Evolutionary conservation across 2,888 invertebrate species (phyloP), one percentile per base, ranked within the genome.

Genomic region (Lithophane socia): DNA sequence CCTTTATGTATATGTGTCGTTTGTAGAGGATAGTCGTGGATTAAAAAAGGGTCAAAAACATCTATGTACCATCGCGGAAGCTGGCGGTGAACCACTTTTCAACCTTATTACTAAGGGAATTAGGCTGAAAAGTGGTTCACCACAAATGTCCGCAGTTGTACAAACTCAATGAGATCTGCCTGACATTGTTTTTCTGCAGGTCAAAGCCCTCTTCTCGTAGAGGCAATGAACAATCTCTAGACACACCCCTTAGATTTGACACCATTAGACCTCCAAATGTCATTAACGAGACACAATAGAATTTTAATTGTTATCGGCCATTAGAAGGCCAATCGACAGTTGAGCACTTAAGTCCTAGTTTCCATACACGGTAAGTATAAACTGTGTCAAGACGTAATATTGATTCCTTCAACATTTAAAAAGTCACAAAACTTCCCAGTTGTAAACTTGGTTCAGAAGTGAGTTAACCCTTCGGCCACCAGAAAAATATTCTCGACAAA

Each of bases 1-100:
- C 52, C 84, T 84, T 65, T 66, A 42, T 56, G 52, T 44, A 24
- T 42, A 29, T 52, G 24, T 67, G 29, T 49, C 73, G 1, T 29
- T 18, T 49, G 56, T 29, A n/a, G 16, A 18, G 16, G 9, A 49
- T 47, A 37, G 4, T 12, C 18, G 42, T 44, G 49, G 71, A 64
- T 72, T 66, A 42, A 72, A 72, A 64, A n/a, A 54, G 37, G 21
- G 66, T 16, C 42, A 64, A 16, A 24, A 64, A 37, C 16, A 54
- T 29, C 0, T 63, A 13, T 21, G 1, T 10, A 3, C 47, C 37
- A 37, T 37, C 5, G 37, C 5, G 5, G 37, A 37, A 37, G 37
- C 37, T 37, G 37, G 5, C 37, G 37, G 37, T 37, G 37, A 37
- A 37, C 37, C 37, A 37, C 5, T 37, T 37, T 37, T 37, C 37